Evolutionary conservation across 2,113 vertebrate species (phyloP).

Genomic region (Camelus dromedarius): DNA sequence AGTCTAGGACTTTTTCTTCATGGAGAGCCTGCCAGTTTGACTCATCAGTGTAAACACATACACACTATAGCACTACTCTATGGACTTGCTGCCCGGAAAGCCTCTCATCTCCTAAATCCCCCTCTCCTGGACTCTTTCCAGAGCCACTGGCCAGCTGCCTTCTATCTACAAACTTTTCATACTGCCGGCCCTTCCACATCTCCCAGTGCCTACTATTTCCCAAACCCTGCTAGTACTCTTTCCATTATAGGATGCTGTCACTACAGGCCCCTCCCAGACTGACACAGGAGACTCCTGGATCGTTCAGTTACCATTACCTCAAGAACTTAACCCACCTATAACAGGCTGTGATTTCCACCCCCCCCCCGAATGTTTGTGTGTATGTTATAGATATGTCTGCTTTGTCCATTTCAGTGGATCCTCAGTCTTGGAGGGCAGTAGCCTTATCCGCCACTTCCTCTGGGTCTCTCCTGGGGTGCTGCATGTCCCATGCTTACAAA

Average conservation of each 20-base stretch:
- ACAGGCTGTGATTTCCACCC: not conserved
- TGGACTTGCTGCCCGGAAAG: not conserved
- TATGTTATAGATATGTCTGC: not conserved
- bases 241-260: not conserved
- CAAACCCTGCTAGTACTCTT: not conserved
- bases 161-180: slow-evolving; percentile 42
- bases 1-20: slow-evolving; percentile 11
- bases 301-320: not conserved
- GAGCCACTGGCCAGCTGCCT: slow-evolving; percentile 40
- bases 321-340: not conserved
- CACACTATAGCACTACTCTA: not conserved
- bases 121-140: slow-evolving; percentile 40
- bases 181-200: not conserved
- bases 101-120: slow-evolving; percentile 49
- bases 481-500: not conserved
- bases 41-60: slow-evolving; percentile 18
- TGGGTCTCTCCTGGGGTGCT: not conserved
- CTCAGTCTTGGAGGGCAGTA: not conserved
- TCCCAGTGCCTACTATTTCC: not conserved
- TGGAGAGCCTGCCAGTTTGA: slow-evolving; percentile 53
- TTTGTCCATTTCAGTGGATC: not conserved
- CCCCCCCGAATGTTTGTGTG: not conserved
- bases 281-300: not conserved
- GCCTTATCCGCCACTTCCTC: not conserved
- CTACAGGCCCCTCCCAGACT: not conserved